Percentiles rank a stretch among this genome's conserved stretches.
Evolutionary conservation across 1,140 invertebrate species (phyloP).

Genomic region (Paramacrobiotus metropolitanus): DNA sequence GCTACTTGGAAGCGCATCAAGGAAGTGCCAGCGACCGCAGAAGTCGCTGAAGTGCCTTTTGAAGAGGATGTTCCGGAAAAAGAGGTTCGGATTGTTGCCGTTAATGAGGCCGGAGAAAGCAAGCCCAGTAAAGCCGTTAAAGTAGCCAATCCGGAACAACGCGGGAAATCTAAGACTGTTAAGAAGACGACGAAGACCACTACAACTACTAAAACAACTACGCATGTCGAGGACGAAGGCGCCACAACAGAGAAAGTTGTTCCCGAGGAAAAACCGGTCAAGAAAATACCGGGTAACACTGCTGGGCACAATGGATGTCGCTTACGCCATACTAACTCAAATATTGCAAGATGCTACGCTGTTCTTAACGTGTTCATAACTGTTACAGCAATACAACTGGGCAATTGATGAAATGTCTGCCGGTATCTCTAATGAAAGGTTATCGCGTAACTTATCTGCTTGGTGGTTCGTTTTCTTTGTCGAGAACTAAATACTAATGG

Average conservation of each 20-base stretch:
- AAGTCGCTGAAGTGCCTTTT: background rate
- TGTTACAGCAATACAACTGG: too few species aligned
- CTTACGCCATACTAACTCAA: too few species aligned
- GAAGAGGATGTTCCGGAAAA: background rate
- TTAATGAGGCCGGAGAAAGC: constrained; percentile 23
- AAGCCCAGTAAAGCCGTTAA: constrained; percentile 22
- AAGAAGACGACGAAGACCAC: constrained; percentile 3
- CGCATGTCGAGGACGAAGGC: background rate
- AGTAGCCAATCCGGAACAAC: constrained; percentile 14
- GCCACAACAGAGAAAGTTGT: background rate
- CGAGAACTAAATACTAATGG: too few species aligned
- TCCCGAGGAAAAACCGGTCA: background rate
- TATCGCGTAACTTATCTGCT: too few species aligned
- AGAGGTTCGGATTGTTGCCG: constrained; percentile 25
- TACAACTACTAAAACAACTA: background rate
- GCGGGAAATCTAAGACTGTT: background rate
- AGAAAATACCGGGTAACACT: background rate
- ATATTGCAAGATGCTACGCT: too few species aligned
- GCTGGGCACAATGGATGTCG: too few species aligned
- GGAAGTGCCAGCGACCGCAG: background rate
- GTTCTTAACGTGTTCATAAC: too few species aligned
- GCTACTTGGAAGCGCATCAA: background rate
- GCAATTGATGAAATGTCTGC: too few species aligned
- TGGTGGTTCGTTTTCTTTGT: too few species aligned
- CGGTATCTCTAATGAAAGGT: too few species aligned